Base-by-base conservation (phyloP, 2,797 vertebrate genomes). In the Malacoraja senta region DNA sequence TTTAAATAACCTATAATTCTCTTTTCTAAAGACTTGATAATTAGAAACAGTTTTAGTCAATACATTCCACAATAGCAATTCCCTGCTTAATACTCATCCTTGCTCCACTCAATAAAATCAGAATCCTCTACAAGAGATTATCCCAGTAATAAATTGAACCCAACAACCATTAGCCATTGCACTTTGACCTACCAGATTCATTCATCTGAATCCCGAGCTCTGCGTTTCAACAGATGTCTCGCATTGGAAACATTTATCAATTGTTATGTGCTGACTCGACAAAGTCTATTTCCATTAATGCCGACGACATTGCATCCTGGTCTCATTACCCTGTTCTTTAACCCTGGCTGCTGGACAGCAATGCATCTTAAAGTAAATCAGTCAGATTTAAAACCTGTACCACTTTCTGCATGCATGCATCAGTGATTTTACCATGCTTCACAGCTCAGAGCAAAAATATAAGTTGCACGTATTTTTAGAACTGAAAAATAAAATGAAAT, bases 91-190 rank as follows among this genome's bases (percentile, higher is more conserved):
- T 19, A 76, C 38, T 8, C 38, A 12, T 44, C n/a, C 26, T 71
- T 29, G 68, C 44, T 76, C 90, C 13, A 10, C 10, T 92, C 71
- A 92, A 76, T 24, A 92, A 53, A 72, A 29, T 53, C 44, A 58
- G 10, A 68, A 21, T 53, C 4, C 17, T 12, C 13, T 53, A 74
- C 71, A 58, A 58, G 38, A 35, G 90, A 92, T 92, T 53, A n/a
- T 74, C 21, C 90, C 90, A 29, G 35, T 58, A 74, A 76, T 92
- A 92, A 92, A 92, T 92, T 10, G 13, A 92, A 53, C 71, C 90
- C 38, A 15, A 58, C 88, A 9, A 71, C 63, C 88, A 91, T 76
- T 76, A 76, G 90, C 38, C 38, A 53, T 12, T 17, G 90, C 38
- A 92, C 26, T 17, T 92, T 91, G 13, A 71, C 68, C 65, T 76